Conservation (phyloP, 1,140 invertebrate genomes). For the Lepidurus arcticus region DNA sequence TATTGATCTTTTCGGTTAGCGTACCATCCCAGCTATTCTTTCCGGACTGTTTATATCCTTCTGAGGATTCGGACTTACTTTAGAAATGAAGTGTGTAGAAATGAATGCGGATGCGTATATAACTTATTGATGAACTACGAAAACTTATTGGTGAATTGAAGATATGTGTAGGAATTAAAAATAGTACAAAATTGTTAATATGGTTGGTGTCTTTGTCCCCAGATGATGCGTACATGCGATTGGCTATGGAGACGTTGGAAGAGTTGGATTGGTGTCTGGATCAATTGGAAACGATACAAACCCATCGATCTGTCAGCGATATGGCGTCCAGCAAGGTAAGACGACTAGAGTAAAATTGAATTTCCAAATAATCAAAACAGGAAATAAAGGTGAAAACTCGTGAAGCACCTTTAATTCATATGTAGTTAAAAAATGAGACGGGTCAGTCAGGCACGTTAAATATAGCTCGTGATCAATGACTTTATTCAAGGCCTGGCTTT, state of each 20-base stretch:
- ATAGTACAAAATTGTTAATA: too few species aligned
- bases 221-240: conserved; percentile 86
- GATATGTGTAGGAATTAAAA: conserved; percentile 23
- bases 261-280: conserved; percentile 99
- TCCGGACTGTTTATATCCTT: not conserved
- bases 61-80: not conserved
- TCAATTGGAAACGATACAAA: conserved; percentile 98
- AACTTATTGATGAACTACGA: too few species aligned
- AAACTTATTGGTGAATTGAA: too few species aligned
- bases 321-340: conserved; percentile 97
- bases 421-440: not conserved
- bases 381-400: not conserved
- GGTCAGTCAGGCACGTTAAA: not conserved
- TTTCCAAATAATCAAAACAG: not conserved
- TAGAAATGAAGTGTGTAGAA: not conserved
- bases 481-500: not conserved
- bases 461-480: not conserved
- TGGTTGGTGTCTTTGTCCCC: conserved; percentile 42
- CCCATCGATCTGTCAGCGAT: conserved; percentile 96
- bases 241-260: conserved; percentile 93
- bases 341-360: not conserved
- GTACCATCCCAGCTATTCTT: conserved; percentile 22
- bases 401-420: not conserved
- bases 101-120: too few species aligned
- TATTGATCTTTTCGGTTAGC: conserved; percentile 32